Evolutionary conservation across 2,797 vertebrate species (phyloP), one percentile per base, ranked within the genome.

Genomic region (Sphenodon punctatus): DNA sequence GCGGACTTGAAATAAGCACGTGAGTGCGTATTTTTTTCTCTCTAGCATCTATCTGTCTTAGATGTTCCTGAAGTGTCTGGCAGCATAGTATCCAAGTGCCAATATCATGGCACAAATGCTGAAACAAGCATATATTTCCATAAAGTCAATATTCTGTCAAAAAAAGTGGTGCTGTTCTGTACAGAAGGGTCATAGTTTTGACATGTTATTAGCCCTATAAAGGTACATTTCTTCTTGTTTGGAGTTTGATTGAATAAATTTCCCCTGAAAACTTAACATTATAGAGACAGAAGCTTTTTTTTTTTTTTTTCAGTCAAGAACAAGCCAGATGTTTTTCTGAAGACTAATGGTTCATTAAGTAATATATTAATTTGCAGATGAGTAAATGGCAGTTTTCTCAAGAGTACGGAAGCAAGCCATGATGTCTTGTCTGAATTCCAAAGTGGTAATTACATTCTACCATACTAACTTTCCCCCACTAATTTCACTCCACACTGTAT

Each of bases 311-410:
- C 61, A 45, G 78, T 25, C 9, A 87, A 78, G n/a, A 5, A 58
- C 22, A 70, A 76, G 39, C 65, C 43, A 59, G 10, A 51, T 56
- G 10, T 75, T 3, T 5, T 68, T 68, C 42, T 60, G 45, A 67
- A 78, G 30, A 49, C 69, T 30, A 78, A 74, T 74, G 65, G 45
- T 64, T 75, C 59, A 79, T 79, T 79, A 84, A 69, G n/a, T 43
- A 64, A 53, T 65, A 74, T 34, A 78, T 81, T 69, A 83, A 75
- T 73, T 27, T 86, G 39, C 6, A 79, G 72, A 67, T 60, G 0
- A 1, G 6, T 19, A 85, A 90, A 60, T 49, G 34, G 34, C 48
- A 72, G 51, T 74, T 84, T 42, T 80, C 88, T 32, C 12, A 66
- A 49, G 10, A 60, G 8, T 10, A 49, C 10, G 49, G 80, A 60